Percentiles rank a stretch among this genome's conserved stretches.
Conservation (phyloP, 2,113 vertebrate species). For the Macquaria australasica region DNA sequence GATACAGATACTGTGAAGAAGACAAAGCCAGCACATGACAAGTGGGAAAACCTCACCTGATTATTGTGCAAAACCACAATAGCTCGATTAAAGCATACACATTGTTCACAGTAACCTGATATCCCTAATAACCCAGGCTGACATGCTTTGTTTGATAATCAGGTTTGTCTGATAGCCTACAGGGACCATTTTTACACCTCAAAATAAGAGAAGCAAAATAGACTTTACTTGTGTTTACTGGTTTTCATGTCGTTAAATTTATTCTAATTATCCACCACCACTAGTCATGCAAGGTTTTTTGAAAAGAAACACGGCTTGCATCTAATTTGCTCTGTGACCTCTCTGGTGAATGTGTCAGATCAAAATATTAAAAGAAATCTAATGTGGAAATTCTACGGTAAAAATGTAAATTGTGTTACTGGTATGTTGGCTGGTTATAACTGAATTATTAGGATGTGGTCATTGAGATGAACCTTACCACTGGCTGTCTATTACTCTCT, state of each 20-base stretch:
- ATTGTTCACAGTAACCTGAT: constrained; percentile 43
- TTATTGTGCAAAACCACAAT: constrained; percentile 18
- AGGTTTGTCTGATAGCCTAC: constrained; percentile 23
- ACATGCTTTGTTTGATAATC: constrained; percentile 40
- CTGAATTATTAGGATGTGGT: neutral
- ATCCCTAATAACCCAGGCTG: constrained; percentile 18
- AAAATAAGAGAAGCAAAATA: constrained; percentile 9
- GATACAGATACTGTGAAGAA: constrained; percentile 41
- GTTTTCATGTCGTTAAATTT: constrained; percentile 42
- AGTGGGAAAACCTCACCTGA: constrained; percentile 22
- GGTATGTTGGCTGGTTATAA: neutral
- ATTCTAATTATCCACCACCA: constrained; percentile 31
- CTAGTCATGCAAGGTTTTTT: neutral
- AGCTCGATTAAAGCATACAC: constrained; percentile 40
- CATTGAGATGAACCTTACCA: neutral
- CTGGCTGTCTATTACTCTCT: neutral
- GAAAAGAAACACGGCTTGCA: neutral
- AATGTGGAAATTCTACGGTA: neutral
- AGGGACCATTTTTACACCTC: constrained; percentile 32
- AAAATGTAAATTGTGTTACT: neutral
- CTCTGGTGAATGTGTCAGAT: constrained; percentile 5
- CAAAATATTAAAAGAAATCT: constrained; percentile 11
- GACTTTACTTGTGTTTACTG: constrained; percentile 14
- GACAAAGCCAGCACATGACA: constrained; percentile 35
- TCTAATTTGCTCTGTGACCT: constrained; percentile 18